phyloP scores from a whole-genome alignment of 2,888 invertebrate species.

The Drosophila prostipennis region DNA sequence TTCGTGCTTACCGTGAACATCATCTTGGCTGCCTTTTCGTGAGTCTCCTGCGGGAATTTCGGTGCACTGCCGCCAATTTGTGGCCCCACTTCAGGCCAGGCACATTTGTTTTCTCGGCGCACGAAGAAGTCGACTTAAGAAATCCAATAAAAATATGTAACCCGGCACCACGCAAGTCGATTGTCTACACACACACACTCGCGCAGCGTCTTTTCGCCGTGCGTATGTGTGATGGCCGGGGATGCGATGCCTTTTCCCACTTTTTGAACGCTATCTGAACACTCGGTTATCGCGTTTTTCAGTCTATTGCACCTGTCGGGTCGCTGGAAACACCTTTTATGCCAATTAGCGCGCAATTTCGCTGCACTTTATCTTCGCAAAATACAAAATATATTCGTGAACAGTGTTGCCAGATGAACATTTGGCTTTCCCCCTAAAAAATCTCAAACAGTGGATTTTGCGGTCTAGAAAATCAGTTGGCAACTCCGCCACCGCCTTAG shows the following conservation, averaged over 20 bases:
- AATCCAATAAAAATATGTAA: slow-evolving; percentile 71
- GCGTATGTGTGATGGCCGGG: slow-evolving; percentile 46
- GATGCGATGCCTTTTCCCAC: slow-evolving; percentile 4
- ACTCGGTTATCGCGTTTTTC: background rate
- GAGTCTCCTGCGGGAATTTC: slow-evolving; percentile 20
- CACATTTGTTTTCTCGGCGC: slow-evolving; percentile 38
- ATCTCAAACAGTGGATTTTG: too few relatives aligned
- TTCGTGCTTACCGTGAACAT: slow-evolving; percentile 80
- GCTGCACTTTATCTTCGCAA: slow-evolving; percentile 24
- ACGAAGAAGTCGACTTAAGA: slow-evolving; percentile 8
- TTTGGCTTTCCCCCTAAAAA: too few relatives aligned
- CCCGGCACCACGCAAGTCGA: slow-evolving; percentile 77
- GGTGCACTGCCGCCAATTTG: slow-evolving; percentile 46
- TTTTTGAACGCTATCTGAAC: too few relatives aligned
- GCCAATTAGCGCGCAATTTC: background rate
- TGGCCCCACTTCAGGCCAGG: slow-evolving; percentile 14
- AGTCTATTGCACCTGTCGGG: slow-evolving; percentile 23
- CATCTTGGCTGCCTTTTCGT: slow-evolving; percentile 66
- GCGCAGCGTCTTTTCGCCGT: slow-evolving; percentile 41
- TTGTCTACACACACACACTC: slow-evolving; percentile 56
- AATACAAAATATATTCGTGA: slow-evolving; percentile 39
- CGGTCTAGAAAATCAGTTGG: too few relatives aligned
- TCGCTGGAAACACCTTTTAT: slow-evolving; percentile 6
- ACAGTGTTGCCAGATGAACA: too few relatives aligned
- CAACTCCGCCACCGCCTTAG: too few relatives aligned